A percentile compares a stretch with the other conserved stretches of the same genome.
These are phyloP conservation scores for Diachasmimorpha longicaudata DNA, from an alignment of 1,140 invertebrate species.

Conservation along the genomic window DNA sequence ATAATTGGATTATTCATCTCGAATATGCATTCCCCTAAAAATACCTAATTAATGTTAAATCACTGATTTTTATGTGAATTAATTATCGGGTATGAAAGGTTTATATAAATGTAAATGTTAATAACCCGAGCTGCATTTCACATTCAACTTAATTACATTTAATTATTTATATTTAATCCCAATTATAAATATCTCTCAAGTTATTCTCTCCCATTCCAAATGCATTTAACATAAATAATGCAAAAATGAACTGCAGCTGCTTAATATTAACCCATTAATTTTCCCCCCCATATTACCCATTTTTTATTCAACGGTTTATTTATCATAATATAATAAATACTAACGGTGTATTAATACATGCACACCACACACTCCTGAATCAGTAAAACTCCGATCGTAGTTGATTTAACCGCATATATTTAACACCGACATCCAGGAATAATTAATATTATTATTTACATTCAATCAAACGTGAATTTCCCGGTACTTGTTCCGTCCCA, in stretches of 20 bases:
- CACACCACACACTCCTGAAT: too few relatives aligned
- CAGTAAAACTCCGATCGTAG: background rate
- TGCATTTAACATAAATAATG: too few relatives aligned
- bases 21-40: background rate
- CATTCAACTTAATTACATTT: background rate
- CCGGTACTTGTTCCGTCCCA: slow-evolving; percentile 31
- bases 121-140: too few relatives aligned
- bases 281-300: too few relatives aligned
- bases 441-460: background rate
- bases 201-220: too few relatives aligned
- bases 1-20: background rate
- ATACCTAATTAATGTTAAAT: background rate
- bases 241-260: too few relatives aligned
- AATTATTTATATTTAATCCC: background rate
- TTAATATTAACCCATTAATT: too few relatives aligned
- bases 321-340: too few relatives aligned
- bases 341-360: too few relatives aligned
- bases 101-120: background rate
- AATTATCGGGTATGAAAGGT: background rate
- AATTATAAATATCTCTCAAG: too few relatives aligned
- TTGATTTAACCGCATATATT: background rate
- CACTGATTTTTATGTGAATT: background rate
- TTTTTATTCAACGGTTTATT: too few relatives aligned
- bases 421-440: background rate
- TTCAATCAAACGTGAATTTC: slow-evolving; percentile 18